These are phyloP conservation scores for Rhagoletis pomonella DNA, from an alignment of 1,140 invertebrate genomes.

Conservation along the genomic window DNA sequence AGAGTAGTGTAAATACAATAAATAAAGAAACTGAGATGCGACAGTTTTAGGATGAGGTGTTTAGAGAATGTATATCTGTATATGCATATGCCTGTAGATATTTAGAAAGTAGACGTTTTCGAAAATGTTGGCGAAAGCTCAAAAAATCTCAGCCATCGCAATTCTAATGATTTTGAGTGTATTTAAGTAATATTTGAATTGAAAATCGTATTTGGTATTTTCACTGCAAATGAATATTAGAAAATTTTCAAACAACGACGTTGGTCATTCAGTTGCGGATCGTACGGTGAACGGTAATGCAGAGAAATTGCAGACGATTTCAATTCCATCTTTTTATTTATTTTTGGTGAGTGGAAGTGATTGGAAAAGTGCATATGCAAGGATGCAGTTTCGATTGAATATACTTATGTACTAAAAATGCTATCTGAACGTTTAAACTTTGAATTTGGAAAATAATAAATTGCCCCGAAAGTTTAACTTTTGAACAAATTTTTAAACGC, in stretches of 20 bases:
- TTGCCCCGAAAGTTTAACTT: not conserved
- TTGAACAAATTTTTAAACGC: no score
- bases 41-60: not conserved
- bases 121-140: slow-evolving; percentile 48
- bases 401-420: no score
- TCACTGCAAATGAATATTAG: slow-evolving; percentile 22
- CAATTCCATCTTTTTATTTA: not conserved
- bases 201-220: slow-evolving; percentile 25
- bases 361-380: not conserved
- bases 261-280: slow-evolving; percentile 43
- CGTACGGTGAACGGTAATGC: slow-evolving; percentile 30
- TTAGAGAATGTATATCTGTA: not conserved
- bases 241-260: not conserved
- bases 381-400: not conserved
- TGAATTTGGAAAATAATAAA: not conserved
- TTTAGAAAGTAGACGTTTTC: slow-evolving; percentile 21
- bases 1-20: no score
- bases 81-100: not conserved
- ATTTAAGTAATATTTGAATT: slow-evolving; percentile 9
- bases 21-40: no score
- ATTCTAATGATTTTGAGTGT: slow-evolving; percentile 38
- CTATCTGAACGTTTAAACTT: not conserved
- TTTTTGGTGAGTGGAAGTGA: slow-evolving; percentile 15
- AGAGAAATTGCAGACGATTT: no score
- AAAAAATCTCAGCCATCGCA: slow-evolving; percentile 40